Evolutionary conservation across 2,797 vertebrate genomes (phyloP), one percentile per base, ranked within the genome.

Genomic region (Sebastes kiyomatsui): DNA sequence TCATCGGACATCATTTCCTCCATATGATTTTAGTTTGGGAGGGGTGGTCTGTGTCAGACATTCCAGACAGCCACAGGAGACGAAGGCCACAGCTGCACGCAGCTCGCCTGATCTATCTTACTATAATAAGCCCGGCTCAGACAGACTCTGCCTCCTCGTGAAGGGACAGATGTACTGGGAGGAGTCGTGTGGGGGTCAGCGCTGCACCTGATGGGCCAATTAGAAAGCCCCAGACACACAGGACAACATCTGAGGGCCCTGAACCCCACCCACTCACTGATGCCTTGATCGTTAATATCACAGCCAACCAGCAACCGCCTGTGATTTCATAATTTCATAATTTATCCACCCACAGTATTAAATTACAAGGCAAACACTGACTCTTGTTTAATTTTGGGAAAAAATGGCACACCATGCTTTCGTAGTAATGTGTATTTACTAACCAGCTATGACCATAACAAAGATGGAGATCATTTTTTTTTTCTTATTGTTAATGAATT

Each of bases 41-140:
- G 49, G 22, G 75, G n/a, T 14, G 49, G 61, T 67, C 42, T 72
- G 70, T 81, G 88, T 89, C 84, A 68, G 79, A 90, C 77, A 85
- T 88, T 86, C 84, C 88, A 90, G 86, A 83, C 84, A 79, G 85
- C 82, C 92, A 78, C 75, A 49, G 76, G 81, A 92, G 90, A 93
- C 62, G 30, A 79, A 87, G 88, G 88, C 87, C 91, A 91, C 92
- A 95, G 93, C 92, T 94, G 94, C 87, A 88, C 46, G 25, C 62
- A 75, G 86, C 75, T 23, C n/a, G 83, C 77, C 77, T 72, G 82
- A 79, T 90, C 80, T 74, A 59, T 90, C 79, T 81, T 60, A 75
- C 89, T 82, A 89, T 89, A 87, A 90, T 87, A 88, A 85, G 71
- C 67, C 64, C 2, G 68, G 56, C 81, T 86, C 73, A 91, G 79